Base-by-base conservation (phyloP, 2,888 invertebrate genomes). In the Meteorus cinctellus region DNA sequence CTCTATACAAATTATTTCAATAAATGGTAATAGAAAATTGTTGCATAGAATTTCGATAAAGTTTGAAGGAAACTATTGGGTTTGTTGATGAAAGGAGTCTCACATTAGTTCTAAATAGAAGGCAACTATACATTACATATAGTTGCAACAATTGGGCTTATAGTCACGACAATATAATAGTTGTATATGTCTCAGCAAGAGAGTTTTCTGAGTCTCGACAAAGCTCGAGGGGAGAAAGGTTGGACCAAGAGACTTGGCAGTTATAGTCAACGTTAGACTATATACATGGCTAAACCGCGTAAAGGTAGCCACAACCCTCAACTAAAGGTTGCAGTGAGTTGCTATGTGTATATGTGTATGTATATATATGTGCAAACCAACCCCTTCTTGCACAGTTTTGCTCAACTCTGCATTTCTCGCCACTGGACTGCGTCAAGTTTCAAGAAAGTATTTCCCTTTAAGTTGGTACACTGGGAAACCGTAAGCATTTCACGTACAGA, bases 391-490 rank as follows among this genome's bases (percentile, higher is more conserved):
- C 63, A 31, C 48, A 48, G 45, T 63, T 48, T 48, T 51, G 41
- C 45, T 63, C 48, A 63, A 72, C 29, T 72, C 62, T 63, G 63
- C 48, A 71, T 71, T 55, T 71, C 71, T 71, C 72, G 31, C 72
- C 72, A 45, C 63, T 72, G 63, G 48, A 63, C 62, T 72, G 45
- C 63, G 62, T 63, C 72, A 72, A 72, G 48, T 72, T 72, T 41
- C 72, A 63, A 41, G 63, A 45, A 65, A 72, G 72, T 62, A 72
- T 72, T 72, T 72, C n/a, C 72, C 63, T 48, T 65, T n/a, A 72
- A 72, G 63, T 63, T 45, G 19, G 55, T 29, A 31, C 27, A 24
- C n/a, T 31, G 24, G n/a, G 48, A 72, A 62, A 45, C 63, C 29
- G 27, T 63, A 72, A 63, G 63, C 63, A 48, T 29, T 62, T 63